Percentiles rank a stretch among this genome's conserved stretches.
phyloP scores from a whole-genome alignment of 2,113 vertebrate species.

The Catharus bicknelli region DNA sequence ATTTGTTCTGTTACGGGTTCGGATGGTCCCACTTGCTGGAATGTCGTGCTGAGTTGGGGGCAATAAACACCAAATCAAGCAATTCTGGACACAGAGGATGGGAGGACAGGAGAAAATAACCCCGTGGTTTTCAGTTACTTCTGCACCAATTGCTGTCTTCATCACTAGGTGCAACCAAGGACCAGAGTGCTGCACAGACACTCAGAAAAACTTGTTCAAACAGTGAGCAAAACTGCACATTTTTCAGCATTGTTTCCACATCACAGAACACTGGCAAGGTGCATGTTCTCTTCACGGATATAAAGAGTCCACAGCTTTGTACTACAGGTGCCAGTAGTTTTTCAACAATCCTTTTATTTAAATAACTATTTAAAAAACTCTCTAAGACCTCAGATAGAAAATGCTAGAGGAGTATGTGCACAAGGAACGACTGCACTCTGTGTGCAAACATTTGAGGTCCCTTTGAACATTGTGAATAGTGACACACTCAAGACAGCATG shows the following conservation, averaged over 20 bases:
- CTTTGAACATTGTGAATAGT: neutral
- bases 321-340: neutral
- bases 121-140: neutral
- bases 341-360: neutral
- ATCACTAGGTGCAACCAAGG: neutral
- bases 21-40: neutral
- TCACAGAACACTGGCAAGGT: neutral
- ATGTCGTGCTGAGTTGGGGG: neutral
- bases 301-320: neutral
- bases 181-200: neutral
- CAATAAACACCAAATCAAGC: neutral
- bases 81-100: neutral
- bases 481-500: fast-evolving
- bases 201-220: neutral
- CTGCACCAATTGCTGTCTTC: neutral
- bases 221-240: neutral
- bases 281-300: neutral
- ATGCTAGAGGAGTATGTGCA: neutral
- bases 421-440: neutral
- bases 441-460: neutral
- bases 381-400: neutral
- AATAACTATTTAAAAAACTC: neutral
- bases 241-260: neutral
- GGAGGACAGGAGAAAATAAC: neutral
- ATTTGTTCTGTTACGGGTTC: neutral